These are phyloP conservation scores for Pseudomugil gertrudae DNA, from an alignment of 2,797 vertebrate genomes.

Conservation along the genomic window DNA sequence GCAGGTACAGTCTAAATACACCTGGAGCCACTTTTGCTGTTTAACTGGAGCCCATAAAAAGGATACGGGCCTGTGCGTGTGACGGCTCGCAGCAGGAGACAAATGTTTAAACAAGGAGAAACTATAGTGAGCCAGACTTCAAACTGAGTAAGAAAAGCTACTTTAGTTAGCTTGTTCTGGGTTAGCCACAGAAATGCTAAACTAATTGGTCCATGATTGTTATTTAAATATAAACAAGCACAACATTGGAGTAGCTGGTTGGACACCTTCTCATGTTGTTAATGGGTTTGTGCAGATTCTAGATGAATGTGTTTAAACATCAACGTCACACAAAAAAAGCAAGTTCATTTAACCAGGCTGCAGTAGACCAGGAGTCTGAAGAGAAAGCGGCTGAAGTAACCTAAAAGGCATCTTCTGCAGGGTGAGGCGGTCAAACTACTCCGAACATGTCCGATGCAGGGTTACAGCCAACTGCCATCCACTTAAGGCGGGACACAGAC, in stretches of 20 bases:
- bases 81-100: conserved; percentile 15
- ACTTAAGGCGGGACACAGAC: not conserved
- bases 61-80: conserved; percentile 7
- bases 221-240: too few species aligned
- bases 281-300: not conserved
- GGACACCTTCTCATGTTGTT: not conserved
- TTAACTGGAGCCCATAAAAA: conserved; percentile 31
- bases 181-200: not conserved
- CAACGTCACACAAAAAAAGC: not conserved
- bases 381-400: not conserved
- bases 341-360: not conserved
- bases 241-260: not conserved
- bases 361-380: not conserved
- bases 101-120: conserved; percentile 23
- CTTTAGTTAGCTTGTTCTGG: not conserved
- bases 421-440: not conserved
- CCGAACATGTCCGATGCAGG: not conserved
- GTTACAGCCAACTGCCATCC: not conserved
- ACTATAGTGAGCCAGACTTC: conserved; percentile 2
- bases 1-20: not conserved
- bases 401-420: not conserved
- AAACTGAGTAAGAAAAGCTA: conserved; percentile 2
- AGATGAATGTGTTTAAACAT: not conserved
- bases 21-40: conserved; percentile 36
- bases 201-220: too few species aligned